Evolutionary conservation across 30 jellyfish, hydroid and myxozoan genomes (phyloP).

Genomic region (Cassiopea xamachana): DNA sequence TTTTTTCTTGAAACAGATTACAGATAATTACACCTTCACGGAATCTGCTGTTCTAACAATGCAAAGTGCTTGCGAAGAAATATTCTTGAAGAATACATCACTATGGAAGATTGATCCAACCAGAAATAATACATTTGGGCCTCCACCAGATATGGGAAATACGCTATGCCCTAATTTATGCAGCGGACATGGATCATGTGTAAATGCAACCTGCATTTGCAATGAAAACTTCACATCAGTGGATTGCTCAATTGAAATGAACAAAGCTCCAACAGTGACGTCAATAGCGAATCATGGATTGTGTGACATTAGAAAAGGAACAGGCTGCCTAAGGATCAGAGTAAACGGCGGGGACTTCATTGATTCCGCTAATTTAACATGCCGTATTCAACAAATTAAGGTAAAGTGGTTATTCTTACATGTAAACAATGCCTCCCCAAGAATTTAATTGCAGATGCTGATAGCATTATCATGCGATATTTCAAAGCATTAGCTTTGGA

Average conservation of each 20-base stretch:
- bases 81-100: slow-evolving; percentile 51
- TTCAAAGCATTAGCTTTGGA: not conserved
- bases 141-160: slow-evolving; percentile 80
- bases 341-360: slow-evolving; percentile 79
- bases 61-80: slow-evolving; percentile 82
- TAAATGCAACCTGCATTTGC: slow-evolving; percentile 90
- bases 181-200: slow-evolving; percentile 87
- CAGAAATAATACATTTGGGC: slow-evolving; percentile 57
- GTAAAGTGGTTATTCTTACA: slow-evolving; percentile 4
- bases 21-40: slow-evolving; percentile 51
- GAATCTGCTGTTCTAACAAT: slow-evolving; percentile 63
- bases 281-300: slow-evolving; percentile 66
- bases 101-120: slow-evolving; percentile 71
- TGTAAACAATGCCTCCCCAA: not conserved
- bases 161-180: slow-evolving; percentile 87
- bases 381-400: slow-evolving; percentile 66
- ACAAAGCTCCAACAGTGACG: slow-evolving; percentile 69
- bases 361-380: slow-evolving; percentile 63
- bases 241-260: slow-evolving; percentile 82
- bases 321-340: slow-evolving; percentile 76
- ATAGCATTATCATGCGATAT: not conserved
- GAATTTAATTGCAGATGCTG: too few species aligned
- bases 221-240: slow-evolving; percentile 68
- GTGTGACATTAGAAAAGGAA: slow-evolving; percentile 79
- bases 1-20: slow-evolving; percentile 30